These are phyloP conservation scores for Elysia crispata DNA, from an alignment of 2,888 invertebrate genomes.

Conservation along the genomic window DNA sequence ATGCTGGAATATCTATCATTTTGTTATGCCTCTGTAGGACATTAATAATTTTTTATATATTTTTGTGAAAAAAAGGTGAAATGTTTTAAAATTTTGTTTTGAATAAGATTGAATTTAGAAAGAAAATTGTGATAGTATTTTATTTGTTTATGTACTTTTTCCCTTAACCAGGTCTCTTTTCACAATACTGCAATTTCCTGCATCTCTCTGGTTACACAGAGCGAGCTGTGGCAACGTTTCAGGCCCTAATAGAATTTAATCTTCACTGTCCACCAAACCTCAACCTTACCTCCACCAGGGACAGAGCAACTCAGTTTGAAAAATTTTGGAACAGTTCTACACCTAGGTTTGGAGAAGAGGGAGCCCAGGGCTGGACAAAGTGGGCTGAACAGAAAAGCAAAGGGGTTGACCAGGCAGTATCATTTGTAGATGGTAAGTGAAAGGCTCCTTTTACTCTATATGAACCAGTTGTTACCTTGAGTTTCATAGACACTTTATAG, in stretches of 20 bases:
- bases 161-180: conserved; percentile 71
- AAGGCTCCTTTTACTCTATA: too few relatives aligned
- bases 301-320: conserved; percentile 73
- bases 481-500: too few relatives aligned
- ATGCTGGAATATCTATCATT: too few relatives aligned
- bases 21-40: too few relatives aligned
- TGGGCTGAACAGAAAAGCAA: conserved; percentile 55
- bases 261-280: conserved; percentile 71
- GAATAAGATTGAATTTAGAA: background rate
- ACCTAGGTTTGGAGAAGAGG: conserved; percentile 76
- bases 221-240: conserved; percentile 76
- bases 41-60: too few relatives aligned
- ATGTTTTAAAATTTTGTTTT: too few relatives aligned
- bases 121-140: background rate
- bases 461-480: too few relatives aligned
- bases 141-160: background rate
- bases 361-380: conserved; percentile 74
- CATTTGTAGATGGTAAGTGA: background rate
- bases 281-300: conserved; percentile 58
- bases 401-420: background rate
- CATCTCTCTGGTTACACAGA: conserved; percentile 77
- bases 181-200: conserved; percentile 74
- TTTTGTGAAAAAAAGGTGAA: too few relatives aligned
- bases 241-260: conserved; percentile 78
- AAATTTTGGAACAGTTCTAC: conserved; percentile 78